Percentiles rank a stretch among this genome's conserved stretches.
These are phyloP conservation scores for Channallabes apus DNA, from an alignment of 2,797 vertebrate genomes.

Conservation along the genomic window DNA sequence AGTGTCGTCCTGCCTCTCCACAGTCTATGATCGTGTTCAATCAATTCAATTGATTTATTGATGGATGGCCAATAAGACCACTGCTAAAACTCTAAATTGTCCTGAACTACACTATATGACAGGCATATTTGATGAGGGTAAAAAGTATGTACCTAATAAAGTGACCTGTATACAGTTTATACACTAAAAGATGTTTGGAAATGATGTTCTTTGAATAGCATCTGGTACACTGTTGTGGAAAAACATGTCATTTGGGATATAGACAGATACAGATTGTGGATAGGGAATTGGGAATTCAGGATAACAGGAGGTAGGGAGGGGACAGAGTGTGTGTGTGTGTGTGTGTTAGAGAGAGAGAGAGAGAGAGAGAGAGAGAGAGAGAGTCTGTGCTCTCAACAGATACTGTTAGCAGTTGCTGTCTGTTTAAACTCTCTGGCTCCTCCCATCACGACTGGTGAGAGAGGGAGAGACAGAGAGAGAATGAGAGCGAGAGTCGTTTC, in stretches of 20 bases:
- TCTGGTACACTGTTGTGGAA: neutral
- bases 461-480: conserved; percentile 49
- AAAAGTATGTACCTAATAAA: neutral
- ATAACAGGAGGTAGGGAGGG: conserved; percentile 53
- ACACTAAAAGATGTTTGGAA: neutral
- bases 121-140: neutral
- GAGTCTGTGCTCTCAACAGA: conserved; percentile 11
- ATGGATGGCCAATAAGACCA: neutral
- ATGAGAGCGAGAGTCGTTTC: conserved; percentile 57
- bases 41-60: neutral
- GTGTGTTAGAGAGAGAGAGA: too few relatives aligned
- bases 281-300: conserved; percentile 49
- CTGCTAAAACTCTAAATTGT: neutral
- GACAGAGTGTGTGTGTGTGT: conserved; percentile 53
- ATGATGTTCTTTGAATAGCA: neutral
- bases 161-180: neutral
- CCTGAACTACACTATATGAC: neutral
- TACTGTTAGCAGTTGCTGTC: conserved; percentile 45
- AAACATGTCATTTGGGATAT: neutral
- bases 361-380: conserved; percentile 11
- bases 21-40: neutral
- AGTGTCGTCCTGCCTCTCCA: neutral
- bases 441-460: conserved; percentile 62
- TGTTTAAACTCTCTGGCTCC: conserved; percentile 72
- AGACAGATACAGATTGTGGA: conserved; percentile 16